These are phyloP conservation scores for Ammodytes marinus DNA, from an alignment of 2,113 vertebrate species.

Conservation along the genomic window DNA sequence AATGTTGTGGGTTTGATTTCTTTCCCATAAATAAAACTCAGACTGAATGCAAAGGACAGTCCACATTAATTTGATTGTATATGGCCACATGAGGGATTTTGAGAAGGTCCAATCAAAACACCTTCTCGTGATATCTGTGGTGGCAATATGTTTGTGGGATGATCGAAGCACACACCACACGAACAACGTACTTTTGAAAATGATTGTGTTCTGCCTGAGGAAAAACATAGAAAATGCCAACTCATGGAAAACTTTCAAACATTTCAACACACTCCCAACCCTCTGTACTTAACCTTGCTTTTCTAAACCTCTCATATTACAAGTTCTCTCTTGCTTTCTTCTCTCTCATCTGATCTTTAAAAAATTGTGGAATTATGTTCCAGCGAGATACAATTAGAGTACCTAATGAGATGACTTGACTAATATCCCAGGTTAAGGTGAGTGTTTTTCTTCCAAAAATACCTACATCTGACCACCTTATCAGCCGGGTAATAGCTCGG, in stretches of 20 bases:
- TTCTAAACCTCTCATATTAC: constrained; percentile 48
- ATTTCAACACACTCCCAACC: constrained; percentile 11
- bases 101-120: constrained; percentile 60
- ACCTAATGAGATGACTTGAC: constrained; percentile 57
- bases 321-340: constrained; percentile 22
- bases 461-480: constrained; percentile 53
- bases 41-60: constrained; percentile 38
- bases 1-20: constrained; percentile 54
- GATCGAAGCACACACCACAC: constrained; percentile 26
- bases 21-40: constrained; percentile 59
- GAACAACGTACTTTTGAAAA: constrained; percentile 50
- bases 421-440: constrained; percentile 55
- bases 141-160: constrained; percentile 57
- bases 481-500: constrained; percentile 52
- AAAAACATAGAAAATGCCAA: constrained; percentile 61
- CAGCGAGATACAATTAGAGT: constrained; percentile 68
- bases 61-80: constrained; percentile 65
- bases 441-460: constrained; percentile 71
- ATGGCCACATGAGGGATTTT: constrained; percentile 48
- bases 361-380: constrained; percentile 18
- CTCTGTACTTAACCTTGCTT: background rate
- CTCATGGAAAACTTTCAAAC: constrained; percentile 47
- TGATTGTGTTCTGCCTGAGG: constrained; percentile 52
- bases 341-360: constrained; percentile 22
- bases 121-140: constrained; percentile 67